phyloP scores from a whole-genome alignment of 2,797 vertebrate species.

The Lagodon rhomboides region DNA sequence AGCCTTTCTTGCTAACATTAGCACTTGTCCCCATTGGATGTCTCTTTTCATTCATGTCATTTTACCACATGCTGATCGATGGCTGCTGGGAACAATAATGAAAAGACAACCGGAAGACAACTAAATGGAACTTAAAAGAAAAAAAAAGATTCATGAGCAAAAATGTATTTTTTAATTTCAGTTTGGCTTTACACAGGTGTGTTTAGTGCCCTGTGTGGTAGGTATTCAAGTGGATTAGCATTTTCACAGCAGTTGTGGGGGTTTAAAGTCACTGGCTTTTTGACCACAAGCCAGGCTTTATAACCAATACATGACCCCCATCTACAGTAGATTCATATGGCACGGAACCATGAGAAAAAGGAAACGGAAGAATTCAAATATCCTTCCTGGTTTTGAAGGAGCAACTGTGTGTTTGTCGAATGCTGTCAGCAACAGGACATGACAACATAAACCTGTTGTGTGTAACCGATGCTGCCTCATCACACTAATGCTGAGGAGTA shows the following conservation, averaged over 20 bases:
- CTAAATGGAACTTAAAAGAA: no score
- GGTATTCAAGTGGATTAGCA: background rate
- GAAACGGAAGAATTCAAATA: slow-evolving; percentile 32
- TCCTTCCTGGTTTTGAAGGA: slow-evolving; percentile 60
- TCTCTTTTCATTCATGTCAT: no score
- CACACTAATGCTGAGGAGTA: slow-evolving; percentile 49
- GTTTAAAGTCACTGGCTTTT: background rate
- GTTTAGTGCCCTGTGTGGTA: background rate
- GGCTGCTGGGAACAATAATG: background rate
- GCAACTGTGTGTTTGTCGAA: slow-evolving; percentile 34
- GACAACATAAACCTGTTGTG: slow-evolving; percentile 68
- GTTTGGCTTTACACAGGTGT: background rate
- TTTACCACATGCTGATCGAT: no score
- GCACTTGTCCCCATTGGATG: no score
- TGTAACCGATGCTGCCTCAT: slow-evolving; percentile 59
- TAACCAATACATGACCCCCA: background rate
- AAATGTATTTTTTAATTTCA: background rate
- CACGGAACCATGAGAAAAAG: slow-evolving; percentile 38
- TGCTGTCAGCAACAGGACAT: slow-evolving; percentile 64
- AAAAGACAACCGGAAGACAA: background rate
- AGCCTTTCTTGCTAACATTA: no score
- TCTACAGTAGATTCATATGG: background rate
- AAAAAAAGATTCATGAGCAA: background rate
- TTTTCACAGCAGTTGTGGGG: background rate
- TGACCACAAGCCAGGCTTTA: background rate